phyloP scores from a whole-genome alignment of 2,888 invertebrate species.

The Labia minor region DNA sequence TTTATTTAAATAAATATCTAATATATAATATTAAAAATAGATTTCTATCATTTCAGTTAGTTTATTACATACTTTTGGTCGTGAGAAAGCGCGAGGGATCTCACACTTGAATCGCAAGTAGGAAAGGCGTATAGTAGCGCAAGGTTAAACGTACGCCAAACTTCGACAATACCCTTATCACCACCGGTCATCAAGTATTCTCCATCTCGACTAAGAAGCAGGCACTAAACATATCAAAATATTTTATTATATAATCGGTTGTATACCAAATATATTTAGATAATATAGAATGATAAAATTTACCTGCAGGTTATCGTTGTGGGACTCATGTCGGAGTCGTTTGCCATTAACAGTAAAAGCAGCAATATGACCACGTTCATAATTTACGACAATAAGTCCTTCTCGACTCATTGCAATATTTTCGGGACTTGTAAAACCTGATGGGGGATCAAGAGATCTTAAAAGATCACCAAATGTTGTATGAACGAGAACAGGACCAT shows the following conservation, averaged over 20 bases:
- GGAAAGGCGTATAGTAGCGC: constrained; percentile 96
- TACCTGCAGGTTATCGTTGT: constrained; percentile 91
- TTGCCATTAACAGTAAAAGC: constrained; percentile 93
- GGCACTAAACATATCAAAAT: constrained; percentile 51
- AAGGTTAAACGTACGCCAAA: constrained; percentile 95
- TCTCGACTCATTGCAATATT: constrained; percentile 91
- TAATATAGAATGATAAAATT: constrained; percentile 27
- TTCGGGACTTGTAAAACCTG: constrained; percentile 63
- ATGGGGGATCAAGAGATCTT: constrained; percentile 75
- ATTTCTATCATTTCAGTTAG: no score
- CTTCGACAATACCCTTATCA: constrained; percentile 93
- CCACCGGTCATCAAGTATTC: constrained; percentile 98
- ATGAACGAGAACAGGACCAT: constrained; percentile 93
- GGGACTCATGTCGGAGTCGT: constrained; percentile 76
- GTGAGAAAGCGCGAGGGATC: constrained; percentile 89
- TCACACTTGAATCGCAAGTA: constrained; percentile 88
- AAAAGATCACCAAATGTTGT: constrained; percentile 95
- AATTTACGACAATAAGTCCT: constrained; percentile 89
- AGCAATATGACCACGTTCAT: constrained; percentile 82
- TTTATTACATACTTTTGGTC: constrained; percentile 84
- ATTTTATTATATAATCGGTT: no score
- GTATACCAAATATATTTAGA: no score
- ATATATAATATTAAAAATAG: no score
- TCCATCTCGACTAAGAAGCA: constrained; percentile 91
- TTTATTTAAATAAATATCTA: no score